Percentiles rank a stretch among this genome's conserved stretches.
Evolutionary conservation across 2,888 invertebrate species (phyloP).

Genomic region (Drosophila buzzatii): DNA sequence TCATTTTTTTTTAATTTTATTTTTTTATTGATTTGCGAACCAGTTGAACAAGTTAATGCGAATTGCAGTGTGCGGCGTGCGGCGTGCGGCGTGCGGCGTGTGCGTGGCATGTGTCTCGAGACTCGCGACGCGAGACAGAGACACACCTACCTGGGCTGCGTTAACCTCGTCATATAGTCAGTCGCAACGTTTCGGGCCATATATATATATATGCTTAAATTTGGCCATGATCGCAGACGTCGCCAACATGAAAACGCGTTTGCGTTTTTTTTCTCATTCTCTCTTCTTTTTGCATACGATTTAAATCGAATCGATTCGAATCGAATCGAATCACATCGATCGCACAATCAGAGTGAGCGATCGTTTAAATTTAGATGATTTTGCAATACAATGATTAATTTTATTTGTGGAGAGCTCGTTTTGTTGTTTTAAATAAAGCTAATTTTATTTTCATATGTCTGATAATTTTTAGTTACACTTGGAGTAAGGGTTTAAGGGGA

Average conservation of each 20-base stretch:
- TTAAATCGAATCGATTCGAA: background rate
- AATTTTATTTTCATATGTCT: slow-evolving; percentile 15
- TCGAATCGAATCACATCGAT: background rate
- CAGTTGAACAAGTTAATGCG: slow-evolving; percentile 41
- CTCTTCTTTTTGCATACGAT: slow-evolving; percentile 32
- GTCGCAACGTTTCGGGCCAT: slow-evolving; percentile 33
- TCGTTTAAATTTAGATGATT: slow-evolving; percentile 66
- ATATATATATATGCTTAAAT: slow-evolving; percentile 49
- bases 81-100: slow-evolving; percentile 26
- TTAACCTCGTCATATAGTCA: slow-evolving; percentile 51
- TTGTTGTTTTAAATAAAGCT: slow-evolving; percentile 1
- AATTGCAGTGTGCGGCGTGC: slow-evolving; percentile 25
- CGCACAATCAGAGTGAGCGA: slow-evolving; percentile 26
- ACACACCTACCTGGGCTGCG: slow-evolving; percentile 53
- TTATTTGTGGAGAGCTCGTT: slow-evolving; percentile 5
- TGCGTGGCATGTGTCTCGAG: slow-evolving; percentile 52
- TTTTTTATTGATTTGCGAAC: slow-evolving; percentile 31
- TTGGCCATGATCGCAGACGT: slow-evolving; percentile 74
- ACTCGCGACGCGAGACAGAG: slow-evolving; percentile 8
- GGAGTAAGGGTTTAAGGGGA: too few relatives aligned
- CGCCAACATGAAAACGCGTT: slow-evolving; percentile 55
- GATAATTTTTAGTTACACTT: background rate
- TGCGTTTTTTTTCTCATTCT: slow-evolving; percentile 6
- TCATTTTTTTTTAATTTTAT: background rate
- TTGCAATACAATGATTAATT: slow-evolving; percentile 73